Conservation (phyloP, 2,888 invertebrate species). For the Hybos culiciformis region DNA sequence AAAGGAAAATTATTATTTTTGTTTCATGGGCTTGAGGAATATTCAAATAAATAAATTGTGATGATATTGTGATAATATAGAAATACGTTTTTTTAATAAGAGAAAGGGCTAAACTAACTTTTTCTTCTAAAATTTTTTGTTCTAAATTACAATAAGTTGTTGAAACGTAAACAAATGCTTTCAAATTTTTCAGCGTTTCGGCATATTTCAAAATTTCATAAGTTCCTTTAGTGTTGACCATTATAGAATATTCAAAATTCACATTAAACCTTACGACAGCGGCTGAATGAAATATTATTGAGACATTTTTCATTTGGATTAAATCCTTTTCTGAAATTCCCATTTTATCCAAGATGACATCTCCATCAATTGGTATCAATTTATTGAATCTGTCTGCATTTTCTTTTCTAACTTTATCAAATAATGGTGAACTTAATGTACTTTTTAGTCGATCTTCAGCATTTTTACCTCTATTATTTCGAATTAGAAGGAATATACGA, state of each 20-base stretch:
- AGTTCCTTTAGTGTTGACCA: constrained; percentile 51
- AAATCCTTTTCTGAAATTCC: too few relatives aligned
- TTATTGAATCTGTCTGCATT: too few relatives aligned
- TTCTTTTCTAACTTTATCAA: too few relatives aligned
- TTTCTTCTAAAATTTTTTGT: constrained; percentile 55
- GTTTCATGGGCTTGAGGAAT: not conserved
- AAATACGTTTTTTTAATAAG: not conserved
- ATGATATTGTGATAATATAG: not conserved
- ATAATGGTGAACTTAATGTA: too few relatives aligned
- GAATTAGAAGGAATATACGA: too few relatives aligned
- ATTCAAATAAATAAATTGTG: not conserved
- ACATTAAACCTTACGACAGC: constrained; percentile 80
- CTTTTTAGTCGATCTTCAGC: too few relatives aligned
- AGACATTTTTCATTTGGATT: too few relatives aligned
- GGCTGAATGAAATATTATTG: too few relatives aligned
- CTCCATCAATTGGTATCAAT: too few relatives aligned
- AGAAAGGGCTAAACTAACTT: constrained; percentile 29
- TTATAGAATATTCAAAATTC: constrained; percentile 47
- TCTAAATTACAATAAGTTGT: constrained; percentile 81
- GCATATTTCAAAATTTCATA: constrained; percentile 48
- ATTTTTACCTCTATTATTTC: too few relatives aligned
- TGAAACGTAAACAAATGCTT: constrained; percentile 67
- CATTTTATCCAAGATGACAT: too few relatives aligned
- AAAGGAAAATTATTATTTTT: not conserved
- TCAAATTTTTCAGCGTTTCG: constrained; percentile 37